Base-by-base conservation (phyloP, 1,140 invertebrate genomes). In the Condylostylus longicornis region DNA sequence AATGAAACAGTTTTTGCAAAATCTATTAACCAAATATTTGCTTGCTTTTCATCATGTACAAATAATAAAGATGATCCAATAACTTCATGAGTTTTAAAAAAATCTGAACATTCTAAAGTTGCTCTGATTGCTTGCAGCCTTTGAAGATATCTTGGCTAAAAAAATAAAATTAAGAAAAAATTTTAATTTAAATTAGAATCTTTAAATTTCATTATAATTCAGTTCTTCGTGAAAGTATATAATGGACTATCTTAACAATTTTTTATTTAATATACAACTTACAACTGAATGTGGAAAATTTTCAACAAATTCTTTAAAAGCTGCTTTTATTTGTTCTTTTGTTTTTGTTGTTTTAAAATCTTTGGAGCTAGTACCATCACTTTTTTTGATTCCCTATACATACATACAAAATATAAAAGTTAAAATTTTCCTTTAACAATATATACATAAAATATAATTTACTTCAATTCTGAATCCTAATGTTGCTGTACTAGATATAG, bases 301-400 rank as follows among this genome's bases (percentile, higher is more conserved):
- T 37, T 73, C 74, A 1, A 86, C 77, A 57, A 95, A 98, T 40
- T 82, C 76, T 48, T 65, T 70, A 46, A 97, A 77, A 9, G 82
- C 79, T 47, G 80, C 74, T 42, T 76, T 71, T 19, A 96, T 83
- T 63, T 80, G 75, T 25, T 86, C 79, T 47, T 72, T 70, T 18
- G 77, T 81, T 63, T 85, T 82, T 4, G 87, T 91, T n/a, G 87
- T 95, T 64, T 96, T 96, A 57, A 94, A 96, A 60, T 95, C 89
- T 70, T 94, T 96, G 42, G 79, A 80, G 33, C 86, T 85, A 34
- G 75, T 81, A 22, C 85, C 87, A 51, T 87, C 82, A 28, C 76
- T 75, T 45, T 81, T 79, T 63, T 87, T 86, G 40, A 95, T 84
- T 6, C 91, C 94, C 55, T 60, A 32, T 19, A 35, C 39, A 43